Conservation (phyloP, 2,888 invertebrate species). For the Nemapogon koenigi region DNA sequence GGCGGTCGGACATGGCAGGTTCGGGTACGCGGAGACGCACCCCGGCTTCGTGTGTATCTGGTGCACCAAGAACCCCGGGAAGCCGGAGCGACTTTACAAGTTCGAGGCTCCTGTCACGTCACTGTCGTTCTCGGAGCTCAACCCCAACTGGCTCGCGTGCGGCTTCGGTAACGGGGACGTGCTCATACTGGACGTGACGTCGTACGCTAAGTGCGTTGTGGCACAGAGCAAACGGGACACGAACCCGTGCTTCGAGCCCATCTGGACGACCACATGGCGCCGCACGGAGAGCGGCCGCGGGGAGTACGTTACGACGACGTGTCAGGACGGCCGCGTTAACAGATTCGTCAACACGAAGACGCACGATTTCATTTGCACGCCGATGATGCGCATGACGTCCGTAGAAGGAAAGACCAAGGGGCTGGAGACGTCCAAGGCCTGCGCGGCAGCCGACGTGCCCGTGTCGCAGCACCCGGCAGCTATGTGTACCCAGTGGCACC, state of each 20-base stretch:
- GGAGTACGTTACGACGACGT: constrained; percentile 64
- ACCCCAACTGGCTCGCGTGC: constrained; percentile 76
- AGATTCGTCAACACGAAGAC: constrained; percentile 62
- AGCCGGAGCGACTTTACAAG: constrained; percentile 73
- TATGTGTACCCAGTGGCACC: constrained; percentile 69
- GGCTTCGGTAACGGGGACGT: constrained; percentile 78
- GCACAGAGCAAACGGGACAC: constrained; percentile 62
- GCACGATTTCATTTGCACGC: constrained; percentile 64
- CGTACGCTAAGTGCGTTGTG: constrained; percentile 51
- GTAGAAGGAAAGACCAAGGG: constrained; percentile 73
- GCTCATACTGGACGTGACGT: constrained; percentile 73
- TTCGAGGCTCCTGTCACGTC: constrained; percentile 72
- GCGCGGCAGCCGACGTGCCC: constrained; percentile 53
- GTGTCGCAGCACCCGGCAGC: constrained; percentile 69
- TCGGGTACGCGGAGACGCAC: constrained; percentile 59
- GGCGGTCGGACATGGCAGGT: constrained; percentile 78
- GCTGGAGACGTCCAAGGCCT: constrained; percentile 38
- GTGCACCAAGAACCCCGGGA: constrained; percentile 82
- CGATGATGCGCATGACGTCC: constrained; percentile 70
- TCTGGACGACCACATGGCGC: constrained; percentile 73
- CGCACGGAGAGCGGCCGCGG: constrained; percentile 30
- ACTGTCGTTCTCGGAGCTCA: constrained; percentile 71
- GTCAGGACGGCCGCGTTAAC: constrained; percentile 68
- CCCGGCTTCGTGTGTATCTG: constrained; percentile 75
- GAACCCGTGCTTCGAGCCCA: constrained; percentile 70